These are phyloP conservation scores for Tachyglossus aculeatus DNA, from an alignment of 2,797 vertebrate species.

Conservation along the genomic window DNA sequence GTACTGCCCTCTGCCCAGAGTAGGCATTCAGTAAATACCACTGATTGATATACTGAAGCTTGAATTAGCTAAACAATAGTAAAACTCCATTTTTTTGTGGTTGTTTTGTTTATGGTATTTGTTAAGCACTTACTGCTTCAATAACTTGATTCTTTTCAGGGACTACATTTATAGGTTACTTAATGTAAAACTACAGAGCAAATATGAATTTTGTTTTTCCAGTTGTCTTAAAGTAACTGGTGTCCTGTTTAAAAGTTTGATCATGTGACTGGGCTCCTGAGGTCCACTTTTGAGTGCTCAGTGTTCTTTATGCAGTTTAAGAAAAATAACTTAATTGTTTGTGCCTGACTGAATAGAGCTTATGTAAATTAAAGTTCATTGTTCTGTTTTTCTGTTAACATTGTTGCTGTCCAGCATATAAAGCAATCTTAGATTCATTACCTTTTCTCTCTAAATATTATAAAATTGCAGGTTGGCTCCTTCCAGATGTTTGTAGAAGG, in stretches of 20 bases:
- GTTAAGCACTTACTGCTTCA: no score
- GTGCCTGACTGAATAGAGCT: conserved; percentile 28
- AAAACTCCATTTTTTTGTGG: no score
- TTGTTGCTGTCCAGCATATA: no score
- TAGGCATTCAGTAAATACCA: no score
- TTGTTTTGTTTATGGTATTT: no score
- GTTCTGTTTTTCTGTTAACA: neutral
- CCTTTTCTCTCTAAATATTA: conserved; percentile 45
- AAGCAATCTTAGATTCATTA: conserved; percentile 2
- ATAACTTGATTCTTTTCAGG: conserved; percentile 8
- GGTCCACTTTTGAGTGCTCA: conserved; percentile 22
- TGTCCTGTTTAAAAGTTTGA: conserved; percentile 5
- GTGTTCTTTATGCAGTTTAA: conserved; percentile 14
- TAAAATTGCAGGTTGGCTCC: conserved; percentile 88
- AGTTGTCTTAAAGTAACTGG: conserved; percentile 16
- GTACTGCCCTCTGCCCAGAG: no score
- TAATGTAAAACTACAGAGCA: conserved; percentile 2
- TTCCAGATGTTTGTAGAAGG: conserved; percentile 97
- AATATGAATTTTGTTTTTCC: neutral
- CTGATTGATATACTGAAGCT: no score
- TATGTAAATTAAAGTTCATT: conserved; percentile 29
- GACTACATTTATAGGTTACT: conserved; percentile 11
- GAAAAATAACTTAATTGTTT: conserved; percentile 13
- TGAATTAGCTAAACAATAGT: no score
- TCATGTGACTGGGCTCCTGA: no score